Percentiles rank a stretch among this genome's conserved stretches.
Evolutionary conservation across 2,888 invertebrate species (phyloP).

Genomic region (Helicoverpa assulta): DNA sequence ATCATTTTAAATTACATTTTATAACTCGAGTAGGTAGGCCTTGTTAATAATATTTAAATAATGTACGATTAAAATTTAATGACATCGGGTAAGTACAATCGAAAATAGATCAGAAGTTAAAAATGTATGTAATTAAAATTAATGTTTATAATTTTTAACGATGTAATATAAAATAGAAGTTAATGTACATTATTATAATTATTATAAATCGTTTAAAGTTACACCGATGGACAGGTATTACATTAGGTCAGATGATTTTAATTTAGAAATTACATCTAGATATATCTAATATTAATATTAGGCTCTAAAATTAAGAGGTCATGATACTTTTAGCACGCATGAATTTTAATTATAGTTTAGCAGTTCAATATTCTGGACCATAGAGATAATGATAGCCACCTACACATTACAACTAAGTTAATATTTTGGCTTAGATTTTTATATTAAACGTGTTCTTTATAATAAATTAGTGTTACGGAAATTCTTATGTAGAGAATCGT

Average conservation of each 20-base stretch:
- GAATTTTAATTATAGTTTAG: conserved; percentile 72
- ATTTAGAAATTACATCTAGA: conserved; percentile 67
- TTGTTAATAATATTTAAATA: conserved; percentile 78
- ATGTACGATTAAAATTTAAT: conserved; percentile 79
- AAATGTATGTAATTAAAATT: conserved; percentile 83
- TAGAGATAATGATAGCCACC: conserved; percentile 72
- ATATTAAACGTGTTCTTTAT: conserved; percentile 66
- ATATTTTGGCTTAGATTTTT: conserved; percentile 78
- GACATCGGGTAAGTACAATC: conserved; percentile 80
- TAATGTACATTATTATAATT: conserved; percentile 81
- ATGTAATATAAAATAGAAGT: conserved; percentile 84
- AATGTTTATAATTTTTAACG: conserved; percentile 79
- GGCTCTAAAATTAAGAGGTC: conserved; percentile 82
- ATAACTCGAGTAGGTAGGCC: conserved; percentile 80
- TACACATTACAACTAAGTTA: conserved; percentile 77
- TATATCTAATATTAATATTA: conserved; percentile 72
- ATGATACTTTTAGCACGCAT: conserved; percentile 72
- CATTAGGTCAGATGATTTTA: conserved; percentile 68
- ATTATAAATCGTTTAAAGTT: conserved; percentile 77
- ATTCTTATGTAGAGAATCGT: conserved; percentile 81
- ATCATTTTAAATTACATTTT: conserved; percentile 83
- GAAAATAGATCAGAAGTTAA: conserved; percentile 73
- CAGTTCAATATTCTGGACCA: conserved; percentile 71
- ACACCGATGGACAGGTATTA: conserved; percentile 71
- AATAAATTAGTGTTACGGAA: conserved; percentile 76